Conservation (phyloP, 2,113 vertebrate species). For the Caranx ignobilis region DNA sequence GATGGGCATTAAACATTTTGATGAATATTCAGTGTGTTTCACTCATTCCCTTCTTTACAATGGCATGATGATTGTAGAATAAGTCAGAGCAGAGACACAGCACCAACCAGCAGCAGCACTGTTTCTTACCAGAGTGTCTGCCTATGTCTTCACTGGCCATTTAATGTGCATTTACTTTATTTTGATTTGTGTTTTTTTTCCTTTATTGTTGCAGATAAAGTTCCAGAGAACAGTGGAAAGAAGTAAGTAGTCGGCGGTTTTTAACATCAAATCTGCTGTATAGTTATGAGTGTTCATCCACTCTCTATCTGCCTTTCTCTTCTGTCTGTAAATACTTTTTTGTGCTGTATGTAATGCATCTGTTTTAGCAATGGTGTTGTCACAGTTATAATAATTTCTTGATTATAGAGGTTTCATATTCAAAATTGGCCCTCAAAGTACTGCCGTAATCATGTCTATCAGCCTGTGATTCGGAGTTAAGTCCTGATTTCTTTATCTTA, state of each 20-base stretch:
- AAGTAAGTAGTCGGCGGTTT: constrained; percentile 88
- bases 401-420: constrained; percentile 30
- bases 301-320: background rate
- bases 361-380: constrained; percentile 14
- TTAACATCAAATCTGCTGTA: constrained; percentile 26
- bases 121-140: background rate
- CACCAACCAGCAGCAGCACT: background rate
- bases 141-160: background rate
- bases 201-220: constrained; percentile 87
- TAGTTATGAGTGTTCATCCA: background rate
- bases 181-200: constrained; percentile 11
- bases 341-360: constrained; percentile 3
- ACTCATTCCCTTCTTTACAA: background rate
- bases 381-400: constrained; percentile 11
- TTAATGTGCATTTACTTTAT: constrained; percentile 1
- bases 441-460: constrained; percentile 6
- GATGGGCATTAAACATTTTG: background rate
- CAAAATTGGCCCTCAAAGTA: constrained; percentile 14
- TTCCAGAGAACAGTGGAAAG: constrained; percentile 86
- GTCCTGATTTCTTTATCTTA: constrained; percentile 44
- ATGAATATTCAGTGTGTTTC: background rate
- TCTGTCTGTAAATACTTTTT: background rate
- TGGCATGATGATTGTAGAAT: constrained; percentile 1
- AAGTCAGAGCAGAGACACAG: background rate
- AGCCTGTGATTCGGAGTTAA: constrained; percentile 52